These are phyloP conservation scores for Drosophila dunni DNA, from an alignment of 1,140 invertebrate genomes.

Conservation along the genomic window DNA sequence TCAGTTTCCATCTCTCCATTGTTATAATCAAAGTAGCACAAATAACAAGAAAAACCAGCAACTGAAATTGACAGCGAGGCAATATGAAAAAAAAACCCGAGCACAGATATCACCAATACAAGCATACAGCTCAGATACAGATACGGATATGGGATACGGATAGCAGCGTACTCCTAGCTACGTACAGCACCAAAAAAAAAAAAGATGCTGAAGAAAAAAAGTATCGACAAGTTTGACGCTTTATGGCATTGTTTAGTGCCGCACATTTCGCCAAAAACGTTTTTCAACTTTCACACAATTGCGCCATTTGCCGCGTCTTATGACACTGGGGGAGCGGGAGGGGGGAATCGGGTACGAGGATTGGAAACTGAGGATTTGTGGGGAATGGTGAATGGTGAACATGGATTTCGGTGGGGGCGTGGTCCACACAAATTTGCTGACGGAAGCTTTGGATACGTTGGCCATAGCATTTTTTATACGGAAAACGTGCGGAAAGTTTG, in stretches of 20 bases:
- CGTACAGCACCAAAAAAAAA: not conserved
- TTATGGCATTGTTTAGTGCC: constrained; percentile 83
- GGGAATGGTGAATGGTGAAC: not conserved
- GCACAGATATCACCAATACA: constrained; percentile 12
- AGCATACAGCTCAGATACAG: constrained; percentile 8
- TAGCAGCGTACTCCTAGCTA: constrained; percentile 12
- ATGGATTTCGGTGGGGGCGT: constrained; percentile 26
- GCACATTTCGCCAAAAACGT: constrained; percentile 82
- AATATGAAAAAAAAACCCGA: constrained; percentile 48
- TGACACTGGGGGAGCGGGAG: not conserved
- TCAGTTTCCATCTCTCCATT: constrained; percentile 52
- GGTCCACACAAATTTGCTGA: constrained; percentile 77
- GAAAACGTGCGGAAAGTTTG: constrained; percentile 82
- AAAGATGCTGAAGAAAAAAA: constrained; percentile 41
- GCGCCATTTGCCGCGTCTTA: constrained; percentile 80
- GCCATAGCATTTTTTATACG: constrained; percentile 73
- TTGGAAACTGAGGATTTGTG: too few species aligned
- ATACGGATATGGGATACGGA: constrained; percentile 15
- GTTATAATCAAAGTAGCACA: constrained; percentile 80
- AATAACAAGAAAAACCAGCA: constrained; percentile 69
- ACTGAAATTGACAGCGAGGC: constrained; percentile 68
- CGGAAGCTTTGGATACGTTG: constrained; percentile 71
- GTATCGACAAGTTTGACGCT: constrained; percentile 83
- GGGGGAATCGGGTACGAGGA: too few species aligned
- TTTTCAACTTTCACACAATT: constrained; percentile 83